phyloP scores from a whole-genome alignment of 1,140 invertebrate species.

The Bombyx mandarina region DNA sequence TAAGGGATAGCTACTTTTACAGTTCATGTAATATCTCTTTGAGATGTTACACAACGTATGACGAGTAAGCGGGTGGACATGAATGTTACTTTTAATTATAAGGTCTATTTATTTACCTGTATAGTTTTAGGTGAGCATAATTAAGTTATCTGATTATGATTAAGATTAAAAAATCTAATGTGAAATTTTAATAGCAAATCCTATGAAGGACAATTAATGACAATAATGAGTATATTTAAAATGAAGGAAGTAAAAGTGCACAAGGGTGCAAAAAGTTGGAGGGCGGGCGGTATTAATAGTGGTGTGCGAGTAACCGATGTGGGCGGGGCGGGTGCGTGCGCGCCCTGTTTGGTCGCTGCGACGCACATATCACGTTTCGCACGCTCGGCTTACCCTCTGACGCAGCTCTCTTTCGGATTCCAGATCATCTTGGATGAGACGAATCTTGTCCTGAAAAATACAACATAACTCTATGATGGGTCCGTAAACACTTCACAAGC shows the following conservation, averaged over 20 bases:
- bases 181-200: no score
- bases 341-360: slow-evolving; percentile 54
- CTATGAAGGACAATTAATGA: no score
- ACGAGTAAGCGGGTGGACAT: no score
- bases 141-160: no score
- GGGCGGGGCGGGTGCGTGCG: slow-evolving; percentile 37
- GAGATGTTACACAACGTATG: no score
- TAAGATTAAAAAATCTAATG: no score
- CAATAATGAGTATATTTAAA: no score
- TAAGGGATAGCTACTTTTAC: no score
- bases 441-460: slow-evolving; percentile 94
- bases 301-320: slow-evolving; percentile 24
- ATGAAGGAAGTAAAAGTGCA: not conserved
- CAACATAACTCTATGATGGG: slow-evolving; percentile 56
- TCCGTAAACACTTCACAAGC: slow-evolving; percentile 62
- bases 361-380: slow-evolving; percentile 60
- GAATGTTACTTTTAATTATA: no score
- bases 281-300: slow-evolving; percentile 59
- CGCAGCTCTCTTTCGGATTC: slow-evolving; percentile 97
- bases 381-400: slow-evolving; percentile 87
- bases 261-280: slow-evolving; percentile 15
- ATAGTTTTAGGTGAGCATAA: no score
- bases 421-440: slow-evolving; percentile 96
- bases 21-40: no score
- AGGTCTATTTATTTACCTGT: no score